phyloP scores from a whole-genome alignment of 2,888 invertebrate species.

The Aphrophora alni region DNA sequence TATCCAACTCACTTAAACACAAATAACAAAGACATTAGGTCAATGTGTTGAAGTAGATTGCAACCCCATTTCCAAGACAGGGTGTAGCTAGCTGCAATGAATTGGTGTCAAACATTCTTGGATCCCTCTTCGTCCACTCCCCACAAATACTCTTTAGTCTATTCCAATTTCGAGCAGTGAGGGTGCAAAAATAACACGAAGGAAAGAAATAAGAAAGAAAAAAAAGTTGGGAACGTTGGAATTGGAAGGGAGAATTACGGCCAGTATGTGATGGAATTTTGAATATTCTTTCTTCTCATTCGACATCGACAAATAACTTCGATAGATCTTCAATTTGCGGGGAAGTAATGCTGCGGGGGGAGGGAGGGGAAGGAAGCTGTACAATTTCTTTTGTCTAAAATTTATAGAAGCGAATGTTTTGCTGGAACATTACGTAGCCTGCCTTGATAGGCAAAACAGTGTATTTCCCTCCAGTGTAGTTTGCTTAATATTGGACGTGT shows the following conservation, averaged over 20 bases:
- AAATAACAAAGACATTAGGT: not conserved
- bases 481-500: no score
- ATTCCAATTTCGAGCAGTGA: conserved; percentile 27
- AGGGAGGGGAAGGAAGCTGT: not conserved
- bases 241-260: conserved; percentile 38
- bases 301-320: conserved; percentile 41
- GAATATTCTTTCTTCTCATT: conserved; percentile 43
- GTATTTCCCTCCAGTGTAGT: no score
- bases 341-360: conserved; percentile 9
- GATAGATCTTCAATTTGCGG: conserved; percentile 38
- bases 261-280: conserved; percentile 45
- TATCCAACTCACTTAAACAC: no score
- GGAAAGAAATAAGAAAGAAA: not conserved
- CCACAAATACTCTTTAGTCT: conserved; percentile 6
- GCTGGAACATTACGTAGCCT: not conserved
- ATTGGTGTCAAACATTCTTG: not conserved
- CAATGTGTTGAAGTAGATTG: not conserved
- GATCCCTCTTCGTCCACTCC: not conserved
- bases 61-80: not conserved
- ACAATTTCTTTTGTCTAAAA: not conserved
- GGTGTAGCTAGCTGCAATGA: not conserved
- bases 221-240: conserved; percentile 11
- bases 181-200: conserved; percentile 10
- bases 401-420: not conserved
- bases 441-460: no score